These are phyloP conservation scores for Lophura nycthemera DNA, from an alignment of 2,113 vertebrate species.

Conservation along the genomic window DNA sequence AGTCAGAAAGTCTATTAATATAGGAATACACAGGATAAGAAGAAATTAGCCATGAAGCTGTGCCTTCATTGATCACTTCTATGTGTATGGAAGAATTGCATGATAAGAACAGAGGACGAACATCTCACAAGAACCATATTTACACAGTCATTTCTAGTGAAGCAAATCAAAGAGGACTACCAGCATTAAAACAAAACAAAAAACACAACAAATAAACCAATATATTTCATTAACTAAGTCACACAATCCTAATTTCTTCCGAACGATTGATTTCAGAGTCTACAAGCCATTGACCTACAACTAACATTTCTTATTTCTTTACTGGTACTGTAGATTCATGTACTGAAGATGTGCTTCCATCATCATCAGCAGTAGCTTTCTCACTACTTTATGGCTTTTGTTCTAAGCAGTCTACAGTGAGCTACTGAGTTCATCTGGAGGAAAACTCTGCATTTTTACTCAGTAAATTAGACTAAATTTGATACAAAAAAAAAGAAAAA, in stretches of 20 bases:
- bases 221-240: background rate
- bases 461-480: background rate
- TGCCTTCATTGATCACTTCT: background rate
- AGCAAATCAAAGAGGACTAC: background rate
- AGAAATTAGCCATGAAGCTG: background rate
- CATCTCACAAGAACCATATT: background rate
- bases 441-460: background rate
- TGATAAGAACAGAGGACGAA: background rate
- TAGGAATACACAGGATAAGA: background rate
- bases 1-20: background rate
- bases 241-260: background rate
- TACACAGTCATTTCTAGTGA: background rate
- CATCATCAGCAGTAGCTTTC: background rate
- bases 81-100: background rate
- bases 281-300: background rate
- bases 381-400: background rate
- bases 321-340: background rate
- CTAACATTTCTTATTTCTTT: background rate
- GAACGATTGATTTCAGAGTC: background rate
- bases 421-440: background rate
- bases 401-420: background rate
- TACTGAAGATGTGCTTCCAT: background rate
- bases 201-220: background rate
- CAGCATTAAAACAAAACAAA: background rate
- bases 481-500: background rate